A percentile compares a stretch with the other conserved stretches of the same genome.
These are phyloP conservation scores for Drosophila nr. perissopoda DNA, from an alignment of 2,888 invertebrate genomes.

Conservation along the genomic window DNA sequence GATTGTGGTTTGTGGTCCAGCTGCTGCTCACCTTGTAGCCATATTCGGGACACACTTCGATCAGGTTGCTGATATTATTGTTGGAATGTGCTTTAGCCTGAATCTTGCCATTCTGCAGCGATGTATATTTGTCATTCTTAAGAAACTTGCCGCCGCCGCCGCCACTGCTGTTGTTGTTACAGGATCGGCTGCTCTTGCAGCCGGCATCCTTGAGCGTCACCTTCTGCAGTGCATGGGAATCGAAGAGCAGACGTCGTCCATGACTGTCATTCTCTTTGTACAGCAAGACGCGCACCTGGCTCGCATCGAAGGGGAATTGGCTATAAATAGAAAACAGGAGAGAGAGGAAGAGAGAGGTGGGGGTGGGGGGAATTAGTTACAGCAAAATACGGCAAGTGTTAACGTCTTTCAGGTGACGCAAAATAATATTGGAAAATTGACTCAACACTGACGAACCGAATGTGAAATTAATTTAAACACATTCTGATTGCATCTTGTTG, in stretches of 20 bases:
- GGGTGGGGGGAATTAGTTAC: not conserved
- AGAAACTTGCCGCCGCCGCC: slow-evolving; percentile 61
- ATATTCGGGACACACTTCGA: slow-evolving; percentile 88
- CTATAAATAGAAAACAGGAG: slow-evolving; percentile 59
- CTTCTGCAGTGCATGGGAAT: slow-evolving; percentile 90
- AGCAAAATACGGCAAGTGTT: not conserved
- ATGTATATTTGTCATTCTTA: slow-evolving; percentile 61
- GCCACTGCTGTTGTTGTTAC: slow-evolving; percentile 27
- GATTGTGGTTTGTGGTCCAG: not conserved
- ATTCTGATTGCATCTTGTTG: slow-evolving; percentile 1
- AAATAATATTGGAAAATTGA: slow-evolving; percentile 21
- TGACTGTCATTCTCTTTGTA: slow-evolving; percentile 94
- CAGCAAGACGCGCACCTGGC: slow-evolving; percentile 92
- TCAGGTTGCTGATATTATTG: slow-evolving; percentile 82
- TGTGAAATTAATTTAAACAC: not conserved
- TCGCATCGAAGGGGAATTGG: slow-evolving; percentile 88
- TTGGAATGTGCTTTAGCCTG: slow-evolving; percentile 79
- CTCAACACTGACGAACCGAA: slow-evolving; percentile 27
- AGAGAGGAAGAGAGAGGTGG: not conserved
- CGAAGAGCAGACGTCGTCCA: slow-evolving; percentile 92
- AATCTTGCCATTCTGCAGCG: slow-evolving; percentile 65
- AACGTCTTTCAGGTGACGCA: slow-evolving; percentile 30
- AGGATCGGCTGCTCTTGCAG: slow-evolving; percentile 23
- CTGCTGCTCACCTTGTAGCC: slow-evolving; percentile 87
- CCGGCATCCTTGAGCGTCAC: slow-evolving; percentile 84